phyloP scores from a whole-genome alignment of 2,113 vertebrate species.

The Bambusicola thoracicus region DNA sequence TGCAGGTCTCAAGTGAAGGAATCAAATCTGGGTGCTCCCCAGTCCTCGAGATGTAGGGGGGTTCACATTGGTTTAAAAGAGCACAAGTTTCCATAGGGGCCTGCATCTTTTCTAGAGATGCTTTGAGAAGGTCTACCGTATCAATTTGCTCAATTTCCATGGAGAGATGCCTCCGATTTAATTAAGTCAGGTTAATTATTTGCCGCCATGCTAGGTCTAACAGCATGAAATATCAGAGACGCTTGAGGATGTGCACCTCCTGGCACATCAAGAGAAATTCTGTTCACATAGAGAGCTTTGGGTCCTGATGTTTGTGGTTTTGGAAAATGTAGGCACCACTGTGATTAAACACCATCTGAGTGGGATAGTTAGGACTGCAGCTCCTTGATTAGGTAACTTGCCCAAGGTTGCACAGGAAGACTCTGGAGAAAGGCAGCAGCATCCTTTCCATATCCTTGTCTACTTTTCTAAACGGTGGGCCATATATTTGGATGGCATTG shows the following conservation, averaged over 20 bases:
- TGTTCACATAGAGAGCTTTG: background rate
- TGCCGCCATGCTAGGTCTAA: background rate
- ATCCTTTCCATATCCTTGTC: background rate
- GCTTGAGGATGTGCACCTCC: fast-evolving
- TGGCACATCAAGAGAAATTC: background rate
- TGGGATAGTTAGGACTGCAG: background rate
- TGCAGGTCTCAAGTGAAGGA: background rate
- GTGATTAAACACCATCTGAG: background rate
- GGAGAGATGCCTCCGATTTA: background rate
- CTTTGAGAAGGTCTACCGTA: background rate
- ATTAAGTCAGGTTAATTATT: background rate
- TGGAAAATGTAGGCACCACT: background rate
- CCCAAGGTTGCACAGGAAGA: background rate
- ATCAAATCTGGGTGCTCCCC: background rate
- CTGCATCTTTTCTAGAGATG: background rate
- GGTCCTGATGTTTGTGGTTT: background rate
- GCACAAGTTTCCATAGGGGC: background rate
- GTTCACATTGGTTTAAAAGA: background rate
- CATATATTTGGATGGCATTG: background rate
- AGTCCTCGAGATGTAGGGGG: background rate
- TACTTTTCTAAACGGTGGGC: background rate
- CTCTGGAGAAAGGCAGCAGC: background rate
- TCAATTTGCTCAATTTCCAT: background rate
- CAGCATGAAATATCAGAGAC: background rate
- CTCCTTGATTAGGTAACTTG: background rate